A percentile compares a stretch with the other conserved stretches of the same genome.
Conservation (phyloP, 2,113 vertebrate genomes). For the Glaucidium brasilianum region DNA sequence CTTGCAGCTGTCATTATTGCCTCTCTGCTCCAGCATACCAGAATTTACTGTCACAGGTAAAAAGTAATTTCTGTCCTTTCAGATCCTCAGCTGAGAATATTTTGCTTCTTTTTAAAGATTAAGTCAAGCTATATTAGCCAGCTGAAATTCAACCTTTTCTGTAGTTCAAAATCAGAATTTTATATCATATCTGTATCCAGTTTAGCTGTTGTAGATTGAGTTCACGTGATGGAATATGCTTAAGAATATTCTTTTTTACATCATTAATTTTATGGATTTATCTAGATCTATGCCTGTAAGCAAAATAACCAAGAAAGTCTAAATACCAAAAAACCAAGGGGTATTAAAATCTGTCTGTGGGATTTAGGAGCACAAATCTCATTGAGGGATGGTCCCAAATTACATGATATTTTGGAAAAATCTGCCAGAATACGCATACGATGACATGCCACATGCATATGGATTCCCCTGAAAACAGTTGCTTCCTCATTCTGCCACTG, state of each 20-base stretch:
- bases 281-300: background rate
- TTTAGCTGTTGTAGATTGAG: background rate
- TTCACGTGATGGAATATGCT: background rate
- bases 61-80: background rate
- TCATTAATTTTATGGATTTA: background rate
- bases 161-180: background rate
- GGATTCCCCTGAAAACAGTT: background rate
- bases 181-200: background rate
- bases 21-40: background rate
- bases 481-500: background rate
- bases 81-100: background rate
- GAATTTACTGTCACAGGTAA: background rate
- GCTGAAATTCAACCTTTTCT: background rate
- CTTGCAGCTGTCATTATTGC: background rate
- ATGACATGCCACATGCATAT: background rate
- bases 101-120: background rate
- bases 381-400: background rate
- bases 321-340: background rate
- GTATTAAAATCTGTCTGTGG: background rate
- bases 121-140: background rate
- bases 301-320: background rate
- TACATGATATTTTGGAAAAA: background rate
- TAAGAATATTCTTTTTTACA: background rate
- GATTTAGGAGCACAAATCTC: background rate
- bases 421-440: background rate